A percentile compares a stretch with the other conserved stretches of the same genome.
phyloP scores from a whole-genome alignment of 2,888 invertebrate species.

The Volucella inflata region DNA sequence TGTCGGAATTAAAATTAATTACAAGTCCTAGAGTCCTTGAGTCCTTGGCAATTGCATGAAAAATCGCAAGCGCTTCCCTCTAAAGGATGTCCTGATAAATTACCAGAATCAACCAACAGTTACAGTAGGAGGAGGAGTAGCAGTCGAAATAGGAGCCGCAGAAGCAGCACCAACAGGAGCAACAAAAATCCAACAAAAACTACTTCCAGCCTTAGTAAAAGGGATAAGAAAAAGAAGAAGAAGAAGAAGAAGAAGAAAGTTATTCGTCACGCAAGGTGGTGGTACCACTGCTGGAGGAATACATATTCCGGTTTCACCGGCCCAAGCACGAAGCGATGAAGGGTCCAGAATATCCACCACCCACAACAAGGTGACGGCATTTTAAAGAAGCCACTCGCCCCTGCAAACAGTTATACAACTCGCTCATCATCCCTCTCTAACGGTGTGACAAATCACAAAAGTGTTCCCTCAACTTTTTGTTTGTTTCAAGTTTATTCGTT shows the following conservation, averaged over 20 bases:
- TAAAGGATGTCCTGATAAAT: conserved; percentile 74
- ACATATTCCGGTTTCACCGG: conserved; percentile 44
- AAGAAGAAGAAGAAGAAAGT: conserved; percentile 7
- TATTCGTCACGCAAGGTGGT: conserved; percentile 39
- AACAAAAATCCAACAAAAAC: conserved; percentile 38
- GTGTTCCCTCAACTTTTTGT: conserved; percentile 13
- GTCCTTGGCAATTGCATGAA: conserved; percentile 66
- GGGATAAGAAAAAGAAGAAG: background rate
- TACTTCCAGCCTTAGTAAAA: conserved; percentile 10
- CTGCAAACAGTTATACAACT: background rate
- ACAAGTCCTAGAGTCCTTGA: conserved; percentile 63
- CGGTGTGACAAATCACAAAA: background rate
- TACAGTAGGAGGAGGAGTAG: background rate
- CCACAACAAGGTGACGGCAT: conserved; percentile 74
- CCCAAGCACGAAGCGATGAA: conserved; percentile 63
- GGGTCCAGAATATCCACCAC: conserved; percentile 66
- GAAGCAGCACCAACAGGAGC: conserved; percentile 16
- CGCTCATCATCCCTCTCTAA: too few species aligned
- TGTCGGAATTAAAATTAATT: conserved; percentile 72
- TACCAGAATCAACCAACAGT: conserved; percentile 45
- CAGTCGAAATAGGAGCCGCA: background rate
- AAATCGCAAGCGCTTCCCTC: conserved; percentile 53
- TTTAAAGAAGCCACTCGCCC: conserved; percentile 49
- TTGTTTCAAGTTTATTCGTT: background rate
- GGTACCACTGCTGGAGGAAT: conserved; percentile 42